Conservation (phyloP, 2,797 vertebrate species). For the Phoeniculus purpureus region DNA sequence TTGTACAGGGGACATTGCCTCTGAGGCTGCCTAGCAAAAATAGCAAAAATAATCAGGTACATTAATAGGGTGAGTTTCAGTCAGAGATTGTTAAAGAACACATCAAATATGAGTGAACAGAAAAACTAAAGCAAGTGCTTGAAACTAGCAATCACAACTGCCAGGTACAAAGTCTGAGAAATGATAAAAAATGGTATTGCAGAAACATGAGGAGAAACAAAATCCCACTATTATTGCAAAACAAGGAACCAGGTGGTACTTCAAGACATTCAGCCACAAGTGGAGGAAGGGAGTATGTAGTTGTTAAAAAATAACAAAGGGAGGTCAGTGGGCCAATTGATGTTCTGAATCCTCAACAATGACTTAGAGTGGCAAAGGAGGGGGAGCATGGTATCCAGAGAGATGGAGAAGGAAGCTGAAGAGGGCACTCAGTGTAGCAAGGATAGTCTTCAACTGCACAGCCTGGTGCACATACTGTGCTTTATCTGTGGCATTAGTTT, state of each 20-base stretch:
- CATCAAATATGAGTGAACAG: background rate
- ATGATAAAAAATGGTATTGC: background rate
- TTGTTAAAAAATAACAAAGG: background rate
- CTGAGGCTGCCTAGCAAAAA: no score
- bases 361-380: background rate
- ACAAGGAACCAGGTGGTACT: background rate
- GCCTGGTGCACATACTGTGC: background rate
- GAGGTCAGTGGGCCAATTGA: background rate
- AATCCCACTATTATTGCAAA: background rate
- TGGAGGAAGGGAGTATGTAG: background rate
- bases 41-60: background rate
- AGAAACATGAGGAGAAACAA: background rate
- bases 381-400: background rate
- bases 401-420: background rate
- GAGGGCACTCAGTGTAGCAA: fast-evolving
- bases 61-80: background rate
- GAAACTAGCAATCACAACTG: background rate
- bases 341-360: background rate
- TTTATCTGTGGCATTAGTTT: background rate
- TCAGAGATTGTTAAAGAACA: background rate
- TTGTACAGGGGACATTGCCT: no score
- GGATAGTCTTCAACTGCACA: background rate
- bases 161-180: background rate
- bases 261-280: background rate
- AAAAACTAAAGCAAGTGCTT: background rate